These are phyloP conservation scores for Andrena hattorfiana DNA, from an alignment of 2,888 invertebrate genomes.

Conservation along the genomic window DNA sequence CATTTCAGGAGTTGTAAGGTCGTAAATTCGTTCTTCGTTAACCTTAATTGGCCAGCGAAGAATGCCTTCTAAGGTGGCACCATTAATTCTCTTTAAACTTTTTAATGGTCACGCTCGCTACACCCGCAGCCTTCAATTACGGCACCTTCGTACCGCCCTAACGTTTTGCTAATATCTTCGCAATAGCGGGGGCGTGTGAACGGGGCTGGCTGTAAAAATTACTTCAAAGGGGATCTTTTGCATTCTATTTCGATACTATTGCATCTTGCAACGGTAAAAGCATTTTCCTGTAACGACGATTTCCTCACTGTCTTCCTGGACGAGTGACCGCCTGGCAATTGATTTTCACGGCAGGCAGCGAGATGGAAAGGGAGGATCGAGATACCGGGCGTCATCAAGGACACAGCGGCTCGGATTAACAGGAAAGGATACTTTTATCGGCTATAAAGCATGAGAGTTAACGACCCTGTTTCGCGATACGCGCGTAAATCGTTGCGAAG, in stretches of 20 bases:
- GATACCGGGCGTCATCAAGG: constrained; percentile 19
- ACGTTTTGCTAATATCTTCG: constrained; percentile 38
- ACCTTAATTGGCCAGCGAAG: constrained; percentile 41
- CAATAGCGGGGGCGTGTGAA: constrained; percentile 25
- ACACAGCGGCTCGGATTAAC: constrained; percentile 13
- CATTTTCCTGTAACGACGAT: constrained; percentile 18
- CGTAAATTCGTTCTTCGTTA: constrained; percentile 40
- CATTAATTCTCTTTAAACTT: constrained; percentile 43
- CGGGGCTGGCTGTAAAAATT: constrained; percentile 17
- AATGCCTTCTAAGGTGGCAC: constrained; percentile 22
- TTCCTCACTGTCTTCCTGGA: constrained; percentile 12
- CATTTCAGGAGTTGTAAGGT: constrained; percentile 13
- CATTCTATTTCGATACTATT: constrained; percentile 49
- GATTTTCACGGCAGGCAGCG: not conserved
- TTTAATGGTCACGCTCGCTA: constrained; percentile 52
- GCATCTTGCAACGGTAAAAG: constrained; percentile 55
- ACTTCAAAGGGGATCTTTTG: constrained; percentile 2
- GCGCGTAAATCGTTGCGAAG: constrained; percentile 20
- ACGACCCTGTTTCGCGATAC: constrained; percentile 21
- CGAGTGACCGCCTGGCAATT: constrained; percentile 9
- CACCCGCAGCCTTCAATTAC: constrained; percentile 43
- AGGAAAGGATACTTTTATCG: constrained; percentile 23
- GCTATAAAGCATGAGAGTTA: constrained; percentile 18
- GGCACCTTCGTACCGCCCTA: constrained; percentile 22
- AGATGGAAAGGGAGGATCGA: not conserved